phyloP scores from a whole-genome alignment of 2,113 vertebrate genomes.

The Pseudonaja textilis region DNA sequence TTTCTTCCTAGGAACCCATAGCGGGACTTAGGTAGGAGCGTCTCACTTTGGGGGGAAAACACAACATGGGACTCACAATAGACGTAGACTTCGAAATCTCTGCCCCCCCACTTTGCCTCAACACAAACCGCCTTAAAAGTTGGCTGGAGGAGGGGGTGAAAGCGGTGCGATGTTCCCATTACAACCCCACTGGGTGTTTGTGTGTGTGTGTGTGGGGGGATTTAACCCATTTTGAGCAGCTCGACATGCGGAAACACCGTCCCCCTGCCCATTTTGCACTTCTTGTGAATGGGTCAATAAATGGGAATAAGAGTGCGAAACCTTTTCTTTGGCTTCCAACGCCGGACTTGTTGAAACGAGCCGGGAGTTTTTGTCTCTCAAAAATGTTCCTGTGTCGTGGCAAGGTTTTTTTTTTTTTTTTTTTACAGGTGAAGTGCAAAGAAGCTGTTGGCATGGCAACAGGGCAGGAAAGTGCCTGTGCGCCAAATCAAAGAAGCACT shows the following conservation, averaged over 20 bases:
- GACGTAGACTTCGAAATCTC: not conserved
- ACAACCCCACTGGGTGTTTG: not conserved
- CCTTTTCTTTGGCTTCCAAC: not conserved
- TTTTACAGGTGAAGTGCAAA: not conserved
- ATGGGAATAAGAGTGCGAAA: not conserved
- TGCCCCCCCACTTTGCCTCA: not conserved
- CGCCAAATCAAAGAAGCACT: not conserved
- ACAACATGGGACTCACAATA: not conserved
- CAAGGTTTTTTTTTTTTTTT: no score
- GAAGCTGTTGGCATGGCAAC: not conserved
- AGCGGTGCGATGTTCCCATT: not conserved
- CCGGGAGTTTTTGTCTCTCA: not conserved
- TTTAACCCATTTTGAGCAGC: not conserved
- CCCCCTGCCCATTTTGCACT: not conserved
- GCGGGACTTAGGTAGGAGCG: not conserved
- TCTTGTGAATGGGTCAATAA: not conserved
- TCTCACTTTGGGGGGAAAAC: not conserved
- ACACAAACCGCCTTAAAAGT: not conserved
- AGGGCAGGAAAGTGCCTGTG: not conserved
- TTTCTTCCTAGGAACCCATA: not conserved
- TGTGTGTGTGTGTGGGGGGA: no score
- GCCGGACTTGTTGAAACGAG: not conserved
- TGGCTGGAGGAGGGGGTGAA: not conserved
- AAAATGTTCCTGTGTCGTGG: not conserved
- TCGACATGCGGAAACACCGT: no score